Conservation (phyloP, 2,888 invertebrate species). For the Archips xylosteana region DNA sequence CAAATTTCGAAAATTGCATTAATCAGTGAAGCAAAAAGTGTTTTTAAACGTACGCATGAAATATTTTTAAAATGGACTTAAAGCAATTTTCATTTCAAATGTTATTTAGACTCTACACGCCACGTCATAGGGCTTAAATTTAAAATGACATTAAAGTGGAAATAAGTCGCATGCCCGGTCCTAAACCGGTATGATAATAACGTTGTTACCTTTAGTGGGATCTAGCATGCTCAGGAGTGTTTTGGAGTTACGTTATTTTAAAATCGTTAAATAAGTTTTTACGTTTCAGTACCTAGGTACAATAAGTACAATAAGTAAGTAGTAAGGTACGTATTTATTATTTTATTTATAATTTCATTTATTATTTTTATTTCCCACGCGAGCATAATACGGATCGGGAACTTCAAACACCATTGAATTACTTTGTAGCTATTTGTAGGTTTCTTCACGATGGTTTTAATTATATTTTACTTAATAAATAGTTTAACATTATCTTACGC, state of each 20-base stretch:
- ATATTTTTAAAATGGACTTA: background rate
- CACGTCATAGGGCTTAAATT: background rate
- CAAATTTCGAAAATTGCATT: constrained; percentile 24
- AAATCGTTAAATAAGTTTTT: background rate
- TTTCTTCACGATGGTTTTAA: too few species aligned
- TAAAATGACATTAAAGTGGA: background rate
- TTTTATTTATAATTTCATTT: too few species aligned
- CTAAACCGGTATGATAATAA: constrained; percentile 49
- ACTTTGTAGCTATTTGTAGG: too few species aligned
- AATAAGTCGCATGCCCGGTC: constrained; percentile 40
- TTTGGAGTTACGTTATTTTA: background rate
- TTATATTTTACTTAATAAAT: too few species aligned
- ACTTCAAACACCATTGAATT: too few species aligned
- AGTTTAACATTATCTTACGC: too few species aligned
- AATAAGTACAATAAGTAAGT: too few species aligned
- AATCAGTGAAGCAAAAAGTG: constrained; percentile 24
- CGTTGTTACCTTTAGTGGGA: constrained; percentile 43
- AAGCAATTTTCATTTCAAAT: background rate
- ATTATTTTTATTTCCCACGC: too few species aligned
- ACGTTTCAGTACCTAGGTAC: too few species aligned
- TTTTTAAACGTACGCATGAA: background rate
- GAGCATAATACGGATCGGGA: too few species aligned
- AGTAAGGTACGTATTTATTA: too few species aligned
- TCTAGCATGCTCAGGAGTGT: constrained; percentile 10
- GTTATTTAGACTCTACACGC: background rate